Percentiles rank a stretch among this genome's conserved stretches.
Evolutionary conservation across 2,797 vertebrate genomes (phyloP).

Genomic region (Protosalanx chinensis): DNA sequence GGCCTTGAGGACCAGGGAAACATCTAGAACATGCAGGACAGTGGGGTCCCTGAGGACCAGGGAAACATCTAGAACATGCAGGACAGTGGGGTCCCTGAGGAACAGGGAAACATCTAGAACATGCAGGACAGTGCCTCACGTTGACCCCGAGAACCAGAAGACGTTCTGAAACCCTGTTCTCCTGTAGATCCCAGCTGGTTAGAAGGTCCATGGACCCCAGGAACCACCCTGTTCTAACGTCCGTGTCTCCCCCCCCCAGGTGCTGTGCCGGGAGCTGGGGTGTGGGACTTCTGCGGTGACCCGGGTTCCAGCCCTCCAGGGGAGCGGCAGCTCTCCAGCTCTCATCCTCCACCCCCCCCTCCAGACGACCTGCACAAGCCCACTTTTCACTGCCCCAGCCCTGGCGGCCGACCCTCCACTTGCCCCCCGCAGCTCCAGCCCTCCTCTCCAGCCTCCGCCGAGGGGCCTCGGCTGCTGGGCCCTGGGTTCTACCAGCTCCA

Average conservation of each 20-base stretch:
- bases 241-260: conserved; percentile 16
- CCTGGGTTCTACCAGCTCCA: conserved; percentile 69
- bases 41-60: too few relatives aligned
- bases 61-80: too few relatives aligned
- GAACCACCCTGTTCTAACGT: too few relatives aligned
- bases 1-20: too few relatives aligned
- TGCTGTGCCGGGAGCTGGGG: conserved; percentile 54
- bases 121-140: too few relatives aligned
- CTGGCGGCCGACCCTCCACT: conserved; percentile 33
- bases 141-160: too few relatives aligned
- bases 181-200: too few relatives aligned
- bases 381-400: conserved; percentile 25
- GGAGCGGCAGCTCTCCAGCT: conserved; percentile 51
- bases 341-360: conserved; percentile 50
- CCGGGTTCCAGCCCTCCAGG: conserved; percentile 38
- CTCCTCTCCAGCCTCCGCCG: conserved; percentile 42
- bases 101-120: too few relatives aligned
- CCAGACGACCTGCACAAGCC: conserved; percentile 47
- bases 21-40: too few relatives aligned
- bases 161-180: too few relatives aligned
- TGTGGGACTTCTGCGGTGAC: conserved; percentile 51
- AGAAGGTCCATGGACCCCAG: too few relatives aligned
- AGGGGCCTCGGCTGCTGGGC: conserved; percentile 43
- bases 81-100: too few relatives aligned
- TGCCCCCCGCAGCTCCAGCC: conserved; percentile 45